phyloP scores from a whole-genome alignment of 2,888 invertebrate species.

The Colletes collaris region DNA sequence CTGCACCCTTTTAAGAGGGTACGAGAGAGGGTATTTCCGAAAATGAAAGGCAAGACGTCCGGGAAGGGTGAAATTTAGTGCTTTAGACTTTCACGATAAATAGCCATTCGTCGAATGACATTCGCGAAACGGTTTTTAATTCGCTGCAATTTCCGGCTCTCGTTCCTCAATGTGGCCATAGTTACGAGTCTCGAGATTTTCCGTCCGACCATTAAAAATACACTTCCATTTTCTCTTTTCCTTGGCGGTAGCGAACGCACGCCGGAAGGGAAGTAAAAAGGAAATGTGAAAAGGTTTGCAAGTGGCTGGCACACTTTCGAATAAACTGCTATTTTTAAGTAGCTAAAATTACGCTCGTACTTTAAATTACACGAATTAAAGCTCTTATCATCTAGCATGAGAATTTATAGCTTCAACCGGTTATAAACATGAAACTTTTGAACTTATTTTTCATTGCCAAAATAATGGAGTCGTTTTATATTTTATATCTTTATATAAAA shows the following conservation, averaged over 20 bases:
- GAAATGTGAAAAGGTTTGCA: conserved; percentile 40
- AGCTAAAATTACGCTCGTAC: conserved; percentile 7
- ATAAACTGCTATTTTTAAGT: conserved; percentile 42
- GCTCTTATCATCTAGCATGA: not conserved
- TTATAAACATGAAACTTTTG: no score
- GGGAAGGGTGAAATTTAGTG: not conserved
- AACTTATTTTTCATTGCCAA: no score
- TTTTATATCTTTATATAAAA: no score
- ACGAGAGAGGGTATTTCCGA: conserved; percentile 5
- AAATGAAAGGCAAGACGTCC: not conserved
- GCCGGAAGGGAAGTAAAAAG: conserved; percentile 21
- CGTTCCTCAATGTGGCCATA: not conserved
- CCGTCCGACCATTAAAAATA: conserved; percentile 28
- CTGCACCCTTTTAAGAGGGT: not conserved
- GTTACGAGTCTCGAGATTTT: conserved; percentile 17
- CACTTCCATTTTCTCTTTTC: conserved; percentile 30
- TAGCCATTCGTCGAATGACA: not conserved
- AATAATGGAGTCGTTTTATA: no score
- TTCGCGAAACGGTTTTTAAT: conserved; percentile 21
- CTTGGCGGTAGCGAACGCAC: not conserved
- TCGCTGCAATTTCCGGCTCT: conserved; percentile 13
- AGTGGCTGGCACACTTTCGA: conserved; percentile 31
- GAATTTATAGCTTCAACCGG: not conserved
- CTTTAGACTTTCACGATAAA: not conserved
- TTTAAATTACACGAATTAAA: not conserved